phyloP scores from a whole-genome alignment of 2,888 invertebrate genomes.

The Lepidocyrtinus sp. region DNA sequence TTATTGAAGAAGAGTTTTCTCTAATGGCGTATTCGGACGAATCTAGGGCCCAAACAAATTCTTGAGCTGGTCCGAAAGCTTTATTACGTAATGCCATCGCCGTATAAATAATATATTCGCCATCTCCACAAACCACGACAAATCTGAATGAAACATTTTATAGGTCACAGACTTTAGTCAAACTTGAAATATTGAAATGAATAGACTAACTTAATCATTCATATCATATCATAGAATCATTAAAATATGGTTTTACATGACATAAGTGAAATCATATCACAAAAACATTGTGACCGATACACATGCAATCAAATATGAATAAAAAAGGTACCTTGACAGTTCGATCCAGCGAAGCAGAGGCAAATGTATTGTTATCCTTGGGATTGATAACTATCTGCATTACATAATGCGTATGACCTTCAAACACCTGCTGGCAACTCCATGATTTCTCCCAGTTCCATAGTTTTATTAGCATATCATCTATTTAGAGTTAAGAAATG shows the following conservation, averaged over 20 bases:
- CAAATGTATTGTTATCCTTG: constrained; percentile 99
- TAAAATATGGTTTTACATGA: no score
- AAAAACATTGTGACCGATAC: constrained; percentile 1
- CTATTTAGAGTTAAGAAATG: constrained; percentile 77
- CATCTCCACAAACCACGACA: constrained; percentile 98
- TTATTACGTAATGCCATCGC: constrained; percentile 99
- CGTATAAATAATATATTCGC: constrained; percentile 99
- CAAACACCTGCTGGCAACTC: constrained; percentile 98
- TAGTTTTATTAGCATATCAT: constrained; percentile 98
- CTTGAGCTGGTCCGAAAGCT: constrained; percentile 97
- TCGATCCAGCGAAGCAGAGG: constrained; percentile 97
- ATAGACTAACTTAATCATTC: no score
- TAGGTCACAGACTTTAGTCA: background rate
- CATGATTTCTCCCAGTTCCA: constrained; percentile 99
- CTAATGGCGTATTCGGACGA: constrained; percentile 87
- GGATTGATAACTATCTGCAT: constrained; percentile 99
- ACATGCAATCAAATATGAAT: background rate
- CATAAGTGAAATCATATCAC: no score
- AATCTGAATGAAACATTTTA: no score
- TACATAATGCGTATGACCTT: constrained; percentile 99
- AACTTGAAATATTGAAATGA: constrained; percentile 16
- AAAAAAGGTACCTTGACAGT: constrained; percentile 85
- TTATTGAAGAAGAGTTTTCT: constrained; percentile 91
- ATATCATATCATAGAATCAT: no score
- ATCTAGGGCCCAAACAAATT: constrained; percentile 99